Conservation (phyloP, 1,140 invertebrate genomes). For the Xylocopa sonorina region DNA sequence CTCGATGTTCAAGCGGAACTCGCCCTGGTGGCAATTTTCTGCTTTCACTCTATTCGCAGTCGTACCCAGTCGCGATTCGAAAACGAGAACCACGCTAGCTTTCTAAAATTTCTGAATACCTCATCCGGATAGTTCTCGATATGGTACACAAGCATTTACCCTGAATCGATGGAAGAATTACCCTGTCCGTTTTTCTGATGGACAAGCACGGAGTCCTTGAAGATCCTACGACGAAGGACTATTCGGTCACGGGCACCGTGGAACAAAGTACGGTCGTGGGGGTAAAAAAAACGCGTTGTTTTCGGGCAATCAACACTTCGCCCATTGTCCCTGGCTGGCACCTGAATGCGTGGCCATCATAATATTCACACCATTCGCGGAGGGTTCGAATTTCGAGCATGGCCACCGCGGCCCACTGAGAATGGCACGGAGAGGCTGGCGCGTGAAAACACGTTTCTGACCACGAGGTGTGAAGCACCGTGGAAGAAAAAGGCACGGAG, state of each 20-base stretch:
- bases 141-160: not conserved
- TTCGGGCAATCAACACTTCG: constrained; percentile 80
- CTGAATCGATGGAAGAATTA: not conserved
- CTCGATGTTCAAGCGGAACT: not conserved
- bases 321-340: constrained; percentile 74
- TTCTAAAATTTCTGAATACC: not conserved
- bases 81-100: not conserved
- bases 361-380: constrained; percentile 79
- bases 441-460: constrained; percentile 60
- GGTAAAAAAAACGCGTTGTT: constrained; percentile 73
- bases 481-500: constrained; percentile 41
- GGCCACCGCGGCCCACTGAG: constrained; percentile 66
- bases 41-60: not conserved
- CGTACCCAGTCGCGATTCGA: not conserved
- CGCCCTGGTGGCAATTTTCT: not conserved
- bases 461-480: constrained; percentile 70
- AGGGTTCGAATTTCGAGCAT: constrained; percentile 76
- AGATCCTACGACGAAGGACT: constrained; percentile 11
- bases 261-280: constrained; percentile 55
- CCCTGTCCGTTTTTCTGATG: no score
- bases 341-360: constrained; percentile 75
- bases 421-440: constrained; percentile 65
- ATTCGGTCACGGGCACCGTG: constrained; percentile 30
- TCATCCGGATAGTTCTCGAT: not conserved
- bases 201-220: constrained; percentile 30